These are phyloP conservation scores for Agrotis puta DNA, from an alignment of 2,888 invertebrate genomes.

Conservation along the genomic window DNA sequence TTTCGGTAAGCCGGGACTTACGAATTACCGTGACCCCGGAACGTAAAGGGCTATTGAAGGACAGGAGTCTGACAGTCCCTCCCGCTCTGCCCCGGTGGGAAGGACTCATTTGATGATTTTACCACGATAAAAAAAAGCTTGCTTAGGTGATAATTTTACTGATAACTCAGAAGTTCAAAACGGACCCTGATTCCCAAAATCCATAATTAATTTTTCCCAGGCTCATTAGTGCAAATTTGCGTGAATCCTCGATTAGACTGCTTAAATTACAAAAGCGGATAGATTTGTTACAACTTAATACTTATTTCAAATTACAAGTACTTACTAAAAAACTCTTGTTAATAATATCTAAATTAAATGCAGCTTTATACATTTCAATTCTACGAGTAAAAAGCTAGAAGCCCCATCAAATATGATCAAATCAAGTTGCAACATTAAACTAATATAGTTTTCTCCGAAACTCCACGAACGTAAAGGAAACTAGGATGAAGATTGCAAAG, in stretches of 20 bases:
- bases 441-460: conserved; percentile 28
- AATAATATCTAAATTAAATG: background rate
- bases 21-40: too few relatives aligned
- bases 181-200: background rate
- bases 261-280: background rate
- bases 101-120: too few relatives aligned
- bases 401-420: background rate
- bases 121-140: too few relatives aligned
- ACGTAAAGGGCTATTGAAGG: too few relatives aligned
- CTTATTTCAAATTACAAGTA: background rate
- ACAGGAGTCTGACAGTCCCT: too few relatives aligned
- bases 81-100: too few relatives aligned
- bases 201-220: background rate
- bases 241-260: background rate
- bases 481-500: conserved; percentile 44
- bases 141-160: background rate
- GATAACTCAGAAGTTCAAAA: background rate
- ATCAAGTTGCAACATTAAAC: conserved; percentile 26
- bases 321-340: background rate
- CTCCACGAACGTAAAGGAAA: background rate
- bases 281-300: background rate
- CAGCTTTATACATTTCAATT: background rate
- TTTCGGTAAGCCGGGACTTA: too few relatives aligned
- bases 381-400: background rate
- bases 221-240: background rate